Base-by-base conservation (phyloP, 1,140 invertebrate genomes). In the Laupala kohalensis region DNA sequence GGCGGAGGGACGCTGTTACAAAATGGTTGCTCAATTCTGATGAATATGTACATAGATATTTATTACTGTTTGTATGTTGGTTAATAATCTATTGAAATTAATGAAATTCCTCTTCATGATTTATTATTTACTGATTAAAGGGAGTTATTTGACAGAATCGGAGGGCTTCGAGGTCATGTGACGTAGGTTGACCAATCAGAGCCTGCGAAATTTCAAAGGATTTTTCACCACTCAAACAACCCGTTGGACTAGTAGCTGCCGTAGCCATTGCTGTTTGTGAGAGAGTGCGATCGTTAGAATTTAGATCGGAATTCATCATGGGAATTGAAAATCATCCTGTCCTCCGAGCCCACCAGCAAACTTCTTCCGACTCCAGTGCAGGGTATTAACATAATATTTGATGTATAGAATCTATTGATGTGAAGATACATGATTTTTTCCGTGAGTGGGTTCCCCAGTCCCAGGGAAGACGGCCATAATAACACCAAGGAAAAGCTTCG, bases 241-340 rank as follows among this genome's bases (percentile, higher is more conserved):
- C 73, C 75, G 76, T 77, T 77, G 76, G 73, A 74, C 75, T 76
- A 76, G 74, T 71, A 81, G 81, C 37, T 53, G 37, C 37, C 78
- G 81, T 81, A 81, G 81, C 82, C 82, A 83, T 83, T 83, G 81
- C 82, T 80, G 78, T 78, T 79, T 78, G 77, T 80, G 79, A 78
- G 78, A 79, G 79, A 78, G 76, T 80, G 78, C 78, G 73, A 77
- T 78, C 67, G 78, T 78, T 75, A 77, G 77, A 64, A 69, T 74
- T 73, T 71, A 72, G 76, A 81, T 80, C 76, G 76, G 75, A 78
- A 76, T 80, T 80, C 77, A 78, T 79, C 76, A 81, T 82, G 79
- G 77, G 75, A 72, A 78, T 76, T 73, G 75, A 78, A 75, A 77
- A 74, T 72, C 75, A 77, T 78, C 75, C 76, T 71, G 75, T 66